Evolutionary conservation across 2,113 vertebrate species (phyloP), one percentile per base, ranked within the genome.

Genomic region (Oreochromis tanganicae): DNA sequence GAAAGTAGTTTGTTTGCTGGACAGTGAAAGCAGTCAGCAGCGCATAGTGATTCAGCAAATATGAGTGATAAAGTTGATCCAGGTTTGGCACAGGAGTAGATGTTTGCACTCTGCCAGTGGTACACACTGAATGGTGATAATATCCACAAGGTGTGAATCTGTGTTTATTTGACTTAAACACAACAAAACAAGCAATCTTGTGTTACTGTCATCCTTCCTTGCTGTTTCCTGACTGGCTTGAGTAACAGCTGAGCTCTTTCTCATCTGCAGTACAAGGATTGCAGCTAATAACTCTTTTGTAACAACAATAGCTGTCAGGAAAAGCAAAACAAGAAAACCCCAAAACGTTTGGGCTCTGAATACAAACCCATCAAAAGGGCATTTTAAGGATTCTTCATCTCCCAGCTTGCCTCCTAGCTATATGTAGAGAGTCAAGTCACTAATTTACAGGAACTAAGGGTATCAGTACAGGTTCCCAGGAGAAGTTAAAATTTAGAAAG

Each of bases 81-180:
- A 78, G 71, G 24, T 75, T 75, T 75, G 0, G 9, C 0, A 1
- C 4, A 50, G 0, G 0, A 78, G 27, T 13, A 2, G 27, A 78
- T 78, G 16, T 50, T 78, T 78, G 16, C 24, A 48, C 0, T 50
- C 24, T 0, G 16, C 24, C 71, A 48, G 71, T 75, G 68, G 21
- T 48, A 29, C 24, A 48, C 68, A 75, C 24, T 48, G 46, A 48
- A 19, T 29, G 43, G 9, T 29, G 24, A 75, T 19, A 32, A 75
- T 12, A 75, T 32, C 71, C 24, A 19, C 3, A 2, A 75, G 9
- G 0, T 75, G 43, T 7, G 10, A 19, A 50, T 29, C 21, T 4
- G 9, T 29, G 1, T 48, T 75, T 48, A 46, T 48, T 48, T 48
- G 41, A 48, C 68, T 48, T 27, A 75, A 75, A 75, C 24, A 29